A percentile compares a stretch with the other conserved stretches of the same genome.
Conservation (phyloP, 2,113 vertebrate species). For the Triplophysa rosa region DNA sequence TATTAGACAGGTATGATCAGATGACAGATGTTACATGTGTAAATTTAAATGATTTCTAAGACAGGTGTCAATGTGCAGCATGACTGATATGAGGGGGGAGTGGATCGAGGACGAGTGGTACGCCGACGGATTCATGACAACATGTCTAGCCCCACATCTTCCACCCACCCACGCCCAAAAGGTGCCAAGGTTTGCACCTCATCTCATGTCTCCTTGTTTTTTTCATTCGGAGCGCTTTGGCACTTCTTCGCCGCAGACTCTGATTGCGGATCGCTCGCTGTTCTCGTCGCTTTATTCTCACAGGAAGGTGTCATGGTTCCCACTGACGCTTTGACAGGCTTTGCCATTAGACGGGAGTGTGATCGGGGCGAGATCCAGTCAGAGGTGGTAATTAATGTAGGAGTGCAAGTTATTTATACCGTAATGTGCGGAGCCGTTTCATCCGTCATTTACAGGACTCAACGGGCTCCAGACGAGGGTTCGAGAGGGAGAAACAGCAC, state of each 20-base stretch:
- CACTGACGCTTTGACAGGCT: slow-evolving; percentile 53
- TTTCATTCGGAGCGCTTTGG: slow-evolving; percentile 43
- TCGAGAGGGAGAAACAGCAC: slow-evolving; percentile 43
- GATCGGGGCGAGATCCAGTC: slow-evolving; percentile 58
- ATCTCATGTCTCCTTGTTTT: slow-evolving; percentile 56
- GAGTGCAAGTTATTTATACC: slow-evolving; percentile 64
- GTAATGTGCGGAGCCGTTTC: slow-evolving; percentile 54
- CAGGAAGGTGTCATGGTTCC: slow-evolving; percentile 58
- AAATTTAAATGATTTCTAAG: slow-evolving; percentile 37
- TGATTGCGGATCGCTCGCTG: slow-evolving; percentile 49
- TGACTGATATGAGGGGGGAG: slow-evolving; percentile 5
- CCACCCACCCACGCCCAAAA: slow-evolving; percentile 39
- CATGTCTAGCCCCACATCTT: slow-evolving; percentile 50
- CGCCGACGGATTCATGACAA: slow-evolving; percentile 60
- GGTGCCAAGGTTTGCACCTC: slow-evolving; percentile 62
- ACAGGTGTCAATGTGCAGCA: slow-evolving; percentile 39
- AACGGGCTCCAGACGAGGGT: slow-evolving; percentile 36
- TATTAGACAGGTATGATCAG: slow-evolving; percentile 39
- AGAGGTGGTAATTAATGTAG: slow-evolving; percentile 67
- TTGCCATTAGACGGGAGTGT: slow-evolving; percentile 52
- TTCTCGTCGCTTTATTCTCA: slow-evolving; percentile 62
- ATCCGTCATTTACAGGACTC: slow-evolving; percentile 56
- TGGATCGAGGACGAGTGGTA: slow-evolving; percentile 19
- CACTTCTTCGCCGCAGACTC: slow-evolving; percentile 57
- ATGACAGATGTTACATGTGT: slow-evolving; percentile 34